These are phyloP conservation scores for Apostichopus californicus DNA, from an alignment of 35 echinoderm and acorn worm genomes.

Conservation along the genomic window DNA sequence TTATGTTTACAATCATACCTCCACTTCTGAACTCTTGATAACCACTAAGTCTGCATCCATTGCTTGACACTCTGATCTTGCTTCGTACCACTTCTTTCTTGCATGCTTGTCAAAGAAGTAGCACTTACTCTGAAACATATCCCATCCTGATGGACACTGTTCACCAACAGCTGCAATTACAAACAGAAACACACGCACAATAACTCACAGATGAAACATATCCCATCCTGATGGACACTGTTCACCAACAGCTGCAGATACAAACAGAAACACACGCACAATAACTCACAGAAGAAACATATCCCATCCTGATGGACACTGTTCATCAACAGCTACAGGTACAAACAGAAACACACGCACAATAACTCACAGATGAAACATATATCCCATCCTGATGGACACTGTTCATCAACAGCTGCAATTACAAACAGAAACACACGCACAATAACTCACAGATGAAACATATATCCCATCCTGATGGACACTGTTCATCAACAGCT, in stretches of 20 bases:
- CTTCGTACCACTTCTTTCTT: slow-evolving; percentile 47
- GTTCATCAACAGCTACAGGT: slow-evolving; percentile 3
- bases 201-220: background rate
- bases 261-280: background rate
- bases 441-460: too few relatives aligned
- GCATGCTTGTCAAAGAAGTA: slow-evolving; percentile 38
- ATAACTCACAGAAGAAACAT: background rate
- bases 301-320: slow-evolving; percentile 36
- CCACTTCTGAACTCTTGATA: background rate
- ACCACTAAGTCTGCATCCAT: slow-evolving; percentile 49
- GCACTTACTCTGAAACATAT: slow-evolving; percentile 20
- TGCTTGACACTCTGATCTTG: slow-evolving; percentile 16
- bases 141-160: slow-evolving; percentile 36
- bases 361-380: background rate
- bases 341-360: background rate
- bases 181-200: background rate
- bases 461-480: too few relatives aligned
- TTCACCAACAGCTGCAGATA: background rate
- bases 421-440: too few relatives aligned
- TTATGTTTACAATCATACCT: slow-evolving; percentile 18
- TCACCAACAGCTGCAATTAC: slow-evolving; percentile 16
- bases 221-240: slow-evolving; percentile 41
- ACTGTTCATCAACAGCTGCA: too few relatives aligned
- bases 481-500: too few relatives aligned
- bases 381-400: too few relatives aligned